Base-by-base conservation (phyloP, 2,888 invertebrate genomes). In the Branchellion lobata region DNA sequence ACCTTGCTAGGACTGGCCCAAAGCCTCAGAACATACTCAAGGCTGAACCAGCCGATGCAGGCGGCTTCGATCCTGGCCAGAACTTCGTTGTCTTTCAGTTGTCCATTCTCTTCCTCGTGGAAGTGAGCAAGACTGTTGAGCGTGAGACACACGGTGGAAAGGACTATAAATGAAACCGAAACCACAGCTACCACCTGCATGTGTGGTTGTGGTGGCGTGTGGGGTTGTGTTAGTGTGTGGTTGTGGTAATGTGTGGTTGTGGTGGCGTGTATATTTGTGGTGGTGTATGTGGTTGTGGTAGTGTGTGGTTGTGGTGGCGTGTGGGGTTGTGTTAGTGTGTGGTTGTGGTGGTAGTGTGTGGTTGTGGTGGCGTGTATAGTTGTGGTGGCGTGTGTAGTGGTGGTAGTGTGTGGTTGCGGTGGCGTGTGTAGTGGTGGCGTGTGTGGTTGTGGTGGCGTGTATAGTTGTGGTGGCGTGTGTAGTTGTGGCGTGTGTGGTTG, bases 11-110 rank as follows among this genome's bases (percentile, higher is more conserved):
- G 84, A 86, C 96, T 95, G 86, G 96, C 96, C 91, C 95, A 94
- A 90, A 98, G 96, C 87, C 98, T 92, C 86, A 94, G 91, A 87
- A 93, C 92, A 91, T 97, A 99, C 90, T 99, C 99, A 88, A 98
- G 91, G 84, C 98, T 98, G 91, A 98, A 98, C 97, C 97, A 98
- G 85, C 96, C 95, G 90, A 98, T 98, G 91, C 97, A 98, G 87
- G 97, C 94, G 85, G 96, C 96, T 90, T 98, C 98, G 87, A 98
- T 94, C 92, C 95, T 94, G 88, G 95, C 95, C 90, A 97, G 92
- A 33, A 86, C 84, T 36, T 84, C 84, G 83, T 87, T 87, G 83
- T 87, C 86, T 24, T 65, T 75, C 65, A 68, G 53, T 47, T 80
- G 57, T 74, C 84, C 84, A 75, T 93, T 93, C 88, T 94, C 93